Evolutionary conservation across 2,797 vertebrate species (phyloP), one percentile per base, ranked within the genome.

Genomic region (Scleropages formosus): DNA sequence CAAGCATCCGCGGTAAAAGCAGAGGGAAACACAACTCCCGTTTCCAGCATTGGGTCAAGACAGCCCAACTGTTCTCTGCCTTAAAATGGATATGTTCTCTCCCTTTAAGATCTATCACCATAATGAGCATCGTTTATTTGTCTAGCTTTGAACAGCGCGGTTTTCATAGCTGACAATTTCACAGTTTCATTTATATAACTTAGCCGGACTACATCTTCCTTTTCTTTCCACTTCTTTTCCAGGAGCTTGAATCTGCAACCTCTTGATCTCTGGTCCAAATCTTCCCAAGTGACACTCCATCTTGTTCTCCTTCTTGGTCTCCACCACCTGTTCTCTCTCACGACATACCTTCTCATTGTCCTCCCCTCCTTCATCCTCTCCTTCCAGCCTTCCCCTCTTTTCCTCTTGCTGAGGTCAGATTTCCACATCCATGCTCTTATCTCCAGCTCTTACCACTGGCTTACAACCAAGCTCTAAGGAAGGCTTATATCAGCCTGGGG

Each of bases 401-500:
- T 46, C 39, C 15, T n/a, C 1, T 18, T n/a, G 39, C 65, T 0
- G 4, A 8, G 20, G 16, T 71, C 9, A 24, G 47, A 18, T 24
- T 0, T 68, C 51, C 67, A n/a, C 2, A 24, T 20, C 27, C 20
- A 20, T 16, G 68, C 47, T 58, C 20, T 24, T n/a, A 56, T 56
- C 18, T 56, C 2, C n/a, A n/a, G n/a, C n/a, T n/a, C n/a, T 68
- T 68, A 68, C 68, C 65, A 68, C 46, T 49, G 7, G 68, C 49
- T 24, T 24, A 31, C 68, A 27, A 26, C 20, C 26, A 58, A 49
- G 26, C 49, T 58, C 24, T 27, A 51, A 26, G 11, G 49, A 20
- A 58, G 22, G 26, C 24, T 24, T 18, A n/a, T 22, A 71, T 71
- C 68, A 26, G 68, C 26, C 6, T 16, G 4, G 68, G 26, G 68